phyloP scores from a whole-genome alignment of 2,797 vertebrate genomes.

The Sternarchorhynchus goeldii region DNA sequence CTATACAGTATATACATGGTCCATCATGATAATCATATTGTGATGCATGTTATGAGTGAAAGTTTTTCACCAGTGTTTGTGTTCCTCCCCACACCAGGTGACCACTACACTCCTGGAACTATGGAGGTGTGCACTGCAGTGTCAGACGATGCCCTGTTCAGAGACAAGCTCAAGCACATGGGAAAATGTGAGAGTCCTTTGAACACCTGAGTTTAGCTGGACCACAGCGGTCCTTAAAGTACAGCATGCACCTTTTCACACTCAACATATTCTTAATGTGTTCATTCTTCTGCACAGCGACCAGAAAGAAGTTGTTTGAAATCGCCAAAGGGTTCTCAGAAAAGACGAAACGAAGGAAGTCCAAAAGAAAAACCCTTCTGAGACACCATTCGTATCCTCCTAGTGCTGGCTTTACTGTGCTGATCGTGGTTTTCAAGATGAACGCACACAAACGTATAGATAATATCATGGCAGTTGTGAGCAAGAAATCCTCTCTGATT shows the following conservation, averaged over 20 bases:
- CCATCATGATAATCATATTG: background rate
- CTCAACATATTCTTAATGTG: background rate
- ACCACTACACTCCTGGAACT: constrained; percentile 71
- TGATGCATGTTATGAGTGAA: background rate
- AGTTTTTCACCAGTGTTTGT: background rate
- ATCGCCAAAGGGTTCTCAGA: constrained; percentile 94
- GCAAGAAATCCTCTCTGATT: too few species aligned
- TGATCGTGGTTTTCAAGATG: background rate
- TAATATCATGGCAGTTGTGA: background rate
- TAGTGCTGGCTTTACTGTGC: background rate
- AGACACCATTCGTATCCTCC: constrained; percentile 96
- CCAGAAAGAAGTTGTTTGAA: constrained; percentile 95
- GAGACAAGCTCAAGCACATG: constrained; percentile 98
- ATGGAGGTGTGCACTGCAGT: constrained; percentile 77
- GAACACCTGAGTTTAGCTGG: background rate
- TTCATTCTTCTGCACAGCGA: constrained; percentile 75
- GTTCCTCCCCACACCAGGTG: constrained; percentile 68
- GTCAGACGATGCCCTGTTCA: constrained; percentile 94
- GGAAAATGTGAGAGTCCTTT: constrained; percentile 90
- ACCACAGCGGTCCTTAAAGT: background rate
- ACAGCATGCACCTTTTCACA: background rate
- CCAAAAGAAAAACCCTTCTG: constrained; percentile 85
- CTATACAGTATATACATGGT: background rate
- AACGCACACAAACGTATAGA: too few species aligned
- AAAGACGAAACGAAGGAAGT: constrained; percentile 94